Evolutionary conservation across 1,140 invertebrate genomes (phyloP), one percentile per base, ranked within the genome.

Genomic region (Brachionus sp.): DNA sequence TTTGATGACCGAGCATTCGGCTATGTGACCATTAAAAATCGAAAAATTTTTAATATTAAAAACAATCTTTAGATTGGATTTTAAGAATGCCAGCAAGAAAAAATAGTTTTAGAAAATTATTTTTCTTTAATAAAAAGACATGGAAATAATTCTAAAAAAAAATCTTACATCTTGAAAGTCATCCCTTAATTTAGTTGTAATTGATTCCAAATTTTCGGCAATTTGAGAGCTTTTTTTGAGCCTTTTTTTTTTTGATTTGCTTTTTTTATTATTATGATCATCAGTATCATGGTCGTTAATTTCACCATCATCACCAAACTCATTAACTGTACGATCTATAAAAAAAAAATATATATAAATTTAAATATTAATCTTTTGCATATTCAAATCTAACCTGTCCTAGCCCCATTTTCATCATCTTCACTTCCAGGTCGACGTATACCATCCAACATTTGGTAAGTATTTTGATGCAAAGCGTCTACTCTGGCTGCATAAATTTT

Each of bases 401-500:
- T 66, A 12, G 33, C 64, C 5, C 12, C 37, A 39, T 37, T 70
- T 9, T 57, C 50, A 37, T 80, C 39, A 12, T 37, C 39, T n/a
- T 37, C 33, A 57, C 23, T 57, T 80, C 29, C 77, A 5, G 77
- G 6, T 5, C 70, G 39, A 7, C 70, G 70, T 4, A 75, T 75
- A n/a, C 70, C 70, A 46, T 75, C 70, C n/a, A 80, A 29, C 77
- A 80, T 80, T 25, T 80, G 77, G 12, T 80, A 80, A 23, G 77
- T 80, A 35, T 80, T 80, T 66, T 80, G 77, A 29, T 80, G 77
- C 3, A 80, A 13, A 5, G 77, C 77, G 16, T 80, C 77, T 16
- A 80, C 77, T 33, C 77, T 12, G 7, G 77, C 77, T 12, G 77
- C 77, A 29, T 80, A 80, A 39, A 80, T 80, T 64, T 80, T 80